A percentile compares a stretch with the other conserved stretches of the same genome.
Evolutionary conservation across 2,113 vertebrate species (phyloP).

Genomic region (Forbesichthys papilliferus): DNA sequence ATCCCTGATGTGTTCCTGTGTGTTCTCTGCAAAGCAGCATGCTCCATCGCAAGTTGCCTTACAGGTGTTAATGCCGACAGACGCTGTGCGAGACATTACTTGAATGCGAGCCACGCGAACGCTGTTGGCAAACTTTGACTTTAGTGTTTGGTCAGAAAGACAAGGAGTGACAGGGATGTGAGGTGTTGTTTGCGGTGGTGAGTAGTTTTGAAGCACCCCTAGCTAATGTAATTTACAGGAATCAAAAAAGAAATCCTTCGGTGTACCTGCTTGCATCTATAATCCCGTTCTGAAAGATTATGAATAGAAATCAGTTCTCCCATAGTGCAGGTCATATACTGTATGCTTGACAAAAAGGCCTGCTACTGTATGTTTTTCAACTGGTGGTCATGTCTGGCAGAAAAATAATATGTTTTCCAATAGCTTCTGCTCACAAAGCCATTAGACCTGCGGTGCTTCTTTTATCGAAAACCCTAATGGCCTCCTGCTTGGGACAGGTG

Average conservation of each 20-base stretch:
- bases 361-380: conserved; percentile 29
- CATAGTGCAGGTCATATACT: neutral
- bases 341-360: conserved; percentile 22
- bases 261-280: conserved; percentile 5
- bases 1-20: conserved; percentile 19
- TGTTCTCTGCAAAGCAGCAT: conserved; percentile 8
- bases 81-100: conserved; percentile 6
- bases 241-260: neutral
- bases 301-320: conserved; percentile 9
- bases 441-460: conserved; percentile 63
- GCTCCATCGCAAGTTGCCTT: conserved; percentile 10
- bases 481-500: conserved; percentile 72
- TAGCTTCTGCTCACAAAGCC: conserved; percentile 67
- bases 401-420: conserved; percentile 73
- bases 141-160: neutral
- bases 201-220: neutral
- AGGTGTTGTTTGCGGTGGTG: neutral
- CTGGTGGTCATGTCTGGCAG: conserved; percentile 42
- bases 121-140: neutral
- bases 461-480: conserved; percentile 70
- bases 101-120: neutral
- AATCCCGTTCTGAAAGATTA: conserved; percentile 11
- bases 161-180: neutral
- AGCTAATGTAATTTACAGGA: conserved; percentile 6
- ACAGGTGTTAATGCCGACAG: conserved; percentile 3